These are phyloP conservation scores for Cephus spinipes DNA, from an alignment of 2,888 invertebrate genomes.

Conservation along the genomic window DNA sequence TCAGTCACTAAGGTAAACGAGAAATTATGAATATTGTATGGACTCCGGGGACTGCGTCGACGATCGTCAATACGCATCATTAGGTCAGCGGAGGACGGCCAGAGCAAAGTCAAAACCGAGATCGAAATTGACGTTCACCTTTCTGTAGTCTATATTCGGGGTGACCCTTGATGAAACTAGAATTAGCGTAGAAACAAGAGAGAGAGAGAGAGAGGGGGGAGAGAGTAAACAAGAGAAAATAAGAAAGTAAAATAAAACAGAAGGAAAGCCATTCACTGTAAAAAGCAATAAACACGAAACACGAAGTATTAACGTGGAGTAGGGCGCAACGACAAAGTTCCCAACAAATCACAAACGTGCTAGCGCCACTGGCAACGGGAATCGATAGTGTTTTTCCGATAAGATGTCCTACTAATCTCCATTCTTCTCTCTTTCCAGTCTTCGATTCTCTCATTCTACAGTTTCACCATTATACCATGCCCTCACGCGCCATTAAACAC, in stretches of 20 bases:
- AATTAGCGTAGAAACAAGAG: neutral
- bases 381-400: slow-evolving; percentile 22
- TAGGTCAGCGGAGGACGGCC: neutral
- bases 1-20: neutral
- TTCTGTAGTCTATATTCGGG: neutral
- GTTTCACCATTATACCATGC: neutral
- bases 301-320: slow-evolving; percentile 38
- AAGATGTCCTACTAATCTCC: slow-evolving; percentile 2
- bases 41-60: neutral
- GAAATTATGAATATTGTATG: neutral
- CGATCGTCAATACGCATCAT: no score
- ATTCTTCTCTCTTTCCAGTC: neutral
- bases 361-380: neutral
- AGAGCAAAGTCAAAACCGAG: neutral
- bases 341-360: slow-evolving; percentile 18
- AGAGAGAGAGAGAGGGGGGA: neutral
- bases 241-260: neutral
- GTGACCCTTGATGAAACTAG: neutral
- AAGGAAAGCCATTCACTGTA: neutral
- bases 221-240: neutral
- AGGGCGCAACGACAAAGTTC: neutral
- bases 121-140: neutral
- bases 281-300: slow-evolving; percentile 31
- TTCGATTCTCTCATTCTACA: neutral
- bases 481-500: slow-evolving; percentile 23